A percentile compares a stretch with the other conserved stretches of the same genome.
These are phyloP conservation scores for Camponotus fellah DNA, from an alignment of 2,888 invertebrate genomes.

Conservation along the genomic window DNA sequence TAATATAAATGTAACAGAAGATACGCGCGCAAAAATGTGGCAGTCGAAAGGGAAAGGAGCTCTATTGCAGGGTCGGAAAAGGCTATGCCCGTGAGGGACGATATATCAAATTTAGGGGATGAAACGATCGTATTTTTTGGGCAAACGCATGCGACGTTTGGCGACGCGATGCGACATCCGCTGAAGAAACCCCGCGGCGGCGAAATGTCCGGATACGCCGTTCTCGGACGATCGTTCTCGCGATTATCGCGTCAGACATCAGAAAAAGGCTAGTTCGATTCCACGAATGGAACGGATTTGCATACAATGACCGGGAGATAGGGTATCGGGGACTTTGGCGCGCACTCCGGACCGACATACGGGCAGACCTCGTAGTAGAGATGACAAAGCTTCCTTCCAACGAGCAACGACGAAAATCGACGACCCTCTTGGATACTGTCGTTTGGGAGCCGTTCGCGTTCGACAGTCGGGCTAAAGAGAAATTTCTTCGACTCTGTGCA, in stretches of 20 bases:
- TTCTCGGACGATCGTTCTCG: constrained; percentile 73
- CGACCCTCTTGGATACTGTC: constrained; percentile 57
- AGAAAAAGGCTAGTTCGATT: constrained; percentile 83
- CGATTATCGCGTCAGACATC: constrained; percentile 84
- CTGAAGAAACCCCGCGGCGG: constrained; percentile 64
- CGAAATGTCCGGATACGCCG: constrained; percentile 69
- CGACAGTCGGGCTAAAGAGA: constrained; percentile 23
- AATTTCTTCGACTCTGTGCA: constrained; percentile 58
- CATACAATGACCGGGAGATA: constrained; percentile 84
- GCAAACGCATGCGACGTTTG: constrained; percentile 10
- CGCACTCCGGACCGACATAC: constrained; percentile 55
- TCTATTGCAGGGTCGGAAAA: constrained; percentile 14
- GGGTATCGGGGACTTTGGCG: constrained; percentile 68
- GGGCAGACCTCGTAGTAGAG: constrained; percentile 61
- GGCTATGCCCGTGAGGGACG: background rate
- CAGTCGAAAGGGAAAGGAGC: background rate
- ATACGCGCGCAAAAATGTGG: constrained; percentile 1
- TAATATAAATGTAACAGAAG: background rate
- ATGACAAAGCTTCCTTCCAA: constrained; percentile 78
- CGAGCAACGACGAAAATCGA: constrained; percentile 64
- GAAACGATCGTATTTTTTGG: background rate
- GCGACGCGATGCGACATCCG: constrained; percentile 48
- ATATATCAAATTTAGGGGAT: constrained; percentile 25
- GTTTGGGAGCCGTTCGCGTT: constrained; percentile 45
- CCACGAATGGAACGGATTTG: constrained; percentile 83